These are phyloP conservation scores for Harpagifer antarcticus DNA, from an alignment of 2,797 vertebrate genomes.

Conservation along the genomic window DNA sequence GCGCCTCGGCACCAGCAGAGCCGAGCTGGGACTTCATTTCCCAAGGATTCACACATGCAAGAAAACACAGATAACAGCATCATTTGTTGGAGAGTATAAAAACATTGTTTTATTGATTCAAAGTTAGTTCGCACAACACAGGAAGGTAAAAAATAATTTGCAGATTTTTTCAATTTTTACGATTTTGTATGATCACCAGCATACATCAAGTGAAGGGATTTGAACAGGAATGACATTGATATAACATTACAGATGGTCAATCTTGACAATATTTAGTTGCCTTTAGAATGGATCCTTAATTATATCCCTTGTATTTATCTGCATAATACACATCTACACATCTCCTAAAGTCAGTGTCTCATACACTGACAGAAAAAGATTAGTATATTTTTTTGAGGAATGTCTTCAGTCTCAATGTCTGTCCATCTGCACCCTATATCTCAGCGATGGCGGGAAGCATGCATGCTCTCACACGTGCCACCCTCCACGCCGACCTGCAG, in stretches of 20 bases:
- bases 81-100: conserved; percentile 62
- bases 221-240: conserved; percentile 28
- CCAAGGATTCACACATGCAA: conserved; percentile 40
- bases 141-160: conserved; percentile 53
- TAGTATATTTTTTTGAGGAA: conserved; percentile 12
- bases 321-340: conserved; percentile 34
- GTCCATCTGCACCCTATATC: conserved; percentile 72
- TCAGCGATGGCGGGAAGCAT: conserved; percentile 90
- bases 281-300: conserved; percentile 26
- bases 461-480: conserved; percentile 85
- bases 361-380: conserved; percentile 32
- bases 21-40: conserved; percentile 44
- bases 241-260: conserved; percentile 29
- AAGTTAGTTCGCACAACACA: conserved; percentile 59
- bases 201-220: conserved; percentile 40
- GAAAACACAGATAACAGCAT: conserved; percentile 23
- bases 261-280: conserved; percentile 26
- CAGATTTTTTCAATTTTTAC: conserved; percentile 34
- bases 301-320: conserved; percentile 23
- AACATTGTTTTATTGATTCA: conserved; percentile 64
- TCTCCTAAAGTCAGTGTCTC: conserved; percentile 35
- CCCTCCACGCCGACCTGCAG: conserved; percentile 88
- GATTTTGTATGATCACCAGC: conserved; percentile 35
- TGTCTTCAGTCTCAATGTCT: conserved; percentile 14
- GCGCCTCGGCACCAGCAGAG: conserved; percentile 48